Conservation (phyloP, 2,113 vertebrate genomes). For the Benitochromis conjunctus region DNA sequence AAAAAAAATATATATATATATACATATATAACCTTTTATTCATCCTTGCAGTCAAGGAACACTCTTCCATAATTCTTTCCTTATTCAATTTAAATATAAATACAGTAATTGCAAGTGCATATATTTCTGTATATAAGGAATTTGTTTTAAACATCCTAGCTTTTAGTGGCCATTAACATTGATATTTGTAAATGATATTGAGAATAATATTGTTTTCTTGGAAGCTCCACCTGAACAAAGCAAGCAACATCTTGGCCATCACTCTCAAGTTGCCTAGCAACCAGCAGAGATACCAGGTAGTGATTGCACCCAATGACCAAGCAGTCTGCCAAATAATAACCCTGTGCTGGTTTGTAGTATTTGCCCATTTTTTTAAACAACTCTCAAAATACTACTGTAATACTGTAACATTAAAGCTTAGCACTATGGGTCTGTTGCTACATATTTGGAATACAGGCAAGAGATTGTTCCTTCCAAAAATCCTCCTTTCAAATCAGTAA, state of each 20-base stretch:
- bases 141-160: background rate
- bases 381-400: background rate
- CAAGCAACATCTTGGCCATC: background rate
- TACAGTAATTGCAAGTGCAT: background rate
- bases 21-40: background rate
- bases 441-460: background rate
- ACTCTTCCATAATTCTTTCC: background rate
- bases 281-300: background rate
- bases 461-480: background rate
- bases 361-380: background rate
- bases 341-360: background rate
- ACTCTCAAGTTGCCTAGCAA: background rate
- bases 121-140: background rate
- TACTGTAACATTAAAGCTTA: background rate
- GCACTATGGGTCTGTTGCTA: background rate
- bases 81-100: background rate
- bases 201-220: background rate
- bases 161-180: background rate
- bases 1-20: no score
- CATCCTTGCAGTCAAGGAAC: background rate
- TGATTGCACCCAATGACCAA: background rate
- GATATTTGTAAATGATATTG: background rate
- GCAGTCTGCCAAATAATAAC: background rate
- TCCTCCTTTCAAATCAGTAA: background rate
- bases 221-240: background rate